Percentiles rank a stretch among this genome's conserved stretches.
These are phyloP conservation scores for Elgonia sp. DNA, from an alignment of 2,888 invertebrate species.

Conservation along the genomic window DNA sequence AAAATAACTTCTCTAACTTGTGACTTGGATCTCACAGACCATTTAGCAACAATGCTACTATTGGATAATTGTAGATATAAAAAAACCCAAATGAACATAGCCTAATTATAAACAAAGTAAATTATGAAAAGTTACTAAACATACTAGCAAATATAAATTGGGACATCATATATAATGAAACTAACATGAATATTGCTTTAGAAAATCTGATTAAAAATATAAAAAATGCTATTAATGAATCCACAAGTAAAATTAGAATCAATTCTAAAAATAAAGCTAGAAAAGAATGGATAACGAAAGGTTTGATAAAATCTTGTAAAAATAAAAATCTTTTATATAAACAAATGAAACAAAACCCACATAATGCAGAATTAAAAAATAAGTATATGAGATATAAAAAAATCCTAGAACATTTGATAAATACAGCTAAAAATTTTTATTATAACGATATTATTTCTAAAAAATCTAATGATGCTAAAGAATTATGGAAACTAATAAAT, in stretches of 20 bases:
- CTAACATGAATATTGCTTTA: background rate
- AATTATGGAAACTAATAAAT: constrained; percentile 27
- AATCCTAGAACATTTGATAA: background rate
- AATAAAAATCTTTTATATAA: constrained; percentile 19
- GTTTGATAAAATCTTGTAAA: constrained; percentile 31
- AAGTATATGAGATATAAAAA: constrained; percentile 24
- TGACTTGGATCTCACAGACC: background rate
- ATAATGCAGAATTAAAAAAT: background rate
- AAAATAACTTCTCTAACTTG: background rate
- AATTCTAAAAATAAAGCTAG: background rate
- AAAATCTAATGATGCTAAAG: background rate
- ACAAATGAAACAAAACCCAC: background rate
- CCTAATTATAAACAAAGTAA: background rate
- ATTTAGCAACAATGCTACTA: background rate
- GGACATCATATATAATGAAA: background rate
- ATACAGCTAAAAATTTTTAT: background rate
- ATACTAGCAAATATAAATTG: background rate
- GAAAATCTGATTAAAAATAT: background rate
- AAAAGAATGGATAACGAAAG: constrained; percentile 22
- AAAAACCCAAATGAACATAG: background rate
- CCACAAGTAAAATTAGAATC: background rate
- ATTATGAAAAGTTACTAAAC: background rate
- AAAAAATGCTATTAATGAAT: background rate
- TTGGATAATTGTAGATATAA: background rate
- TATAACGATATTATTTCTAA: background rate